These are phyloP conservation scores for Umimayanthus kanabou DNA, from an alignment of 92 coral and sea anemone species.

Conservation along the genomic window DNA sequence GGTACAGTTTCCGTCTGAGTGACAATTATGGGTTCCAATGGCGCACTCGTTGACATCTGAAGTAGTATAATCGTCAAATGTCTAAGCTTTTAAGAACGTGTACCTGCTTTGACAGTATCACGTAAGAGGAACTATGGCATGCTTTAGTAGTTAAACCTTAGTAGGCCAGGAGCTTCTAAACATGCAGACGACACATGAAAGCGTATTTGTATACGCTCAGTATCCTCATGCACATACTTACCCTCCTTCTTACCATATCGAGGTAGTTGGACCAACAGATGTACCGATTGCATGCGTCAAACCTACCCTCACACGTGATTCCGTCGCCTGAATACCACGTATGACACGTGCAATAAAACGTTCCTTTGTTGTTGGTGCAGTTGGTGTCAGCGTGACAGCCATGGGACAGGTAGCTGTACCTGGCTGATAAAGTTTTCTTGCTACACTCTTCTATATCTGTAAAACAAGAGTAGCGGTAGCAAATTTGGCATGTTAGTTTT, in stretches of 20 bases:
- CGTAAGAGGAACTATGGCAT: not conserved
- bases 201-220: not conserved
- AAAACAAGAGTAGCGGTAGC: not conserved
- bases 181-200: not conserved
- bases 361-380: conserved; percentile 54
- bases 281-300: not conserved
- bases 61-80: not conserved
- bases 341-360: conserved; percentile 46
- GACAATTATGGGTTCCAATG: conserved; percentile 59
- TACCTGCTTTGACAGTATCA: not conserved
- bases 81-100: too few relatives aligned
- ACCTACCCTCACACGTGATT: conserved; percentile 45
- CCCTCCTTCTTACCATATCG: conserved; percentile 4
- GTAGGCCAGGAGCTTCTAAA: conserved; percentile 23
- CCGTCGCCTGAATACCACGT: conserved; percentile 42
- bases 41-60: conserved; percentile 71
- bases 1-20: conserved; percentile 57
- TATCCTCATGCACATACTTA: conserved; percentile 17
- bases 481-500: not conserved
- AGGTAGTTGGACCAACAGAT: conserved; percentile 2
- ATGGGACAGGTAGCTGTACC: conserved; percentile 26
- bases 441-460: conserved; percentile 48
- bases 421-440: not conserved
- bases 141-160: not conserved
- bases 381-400: conserved; percentile 54